phyloP scores from a whole-genome alignment of 2,113 vertebrate genomes.

The Cricetomys ansorgei region DNA sequence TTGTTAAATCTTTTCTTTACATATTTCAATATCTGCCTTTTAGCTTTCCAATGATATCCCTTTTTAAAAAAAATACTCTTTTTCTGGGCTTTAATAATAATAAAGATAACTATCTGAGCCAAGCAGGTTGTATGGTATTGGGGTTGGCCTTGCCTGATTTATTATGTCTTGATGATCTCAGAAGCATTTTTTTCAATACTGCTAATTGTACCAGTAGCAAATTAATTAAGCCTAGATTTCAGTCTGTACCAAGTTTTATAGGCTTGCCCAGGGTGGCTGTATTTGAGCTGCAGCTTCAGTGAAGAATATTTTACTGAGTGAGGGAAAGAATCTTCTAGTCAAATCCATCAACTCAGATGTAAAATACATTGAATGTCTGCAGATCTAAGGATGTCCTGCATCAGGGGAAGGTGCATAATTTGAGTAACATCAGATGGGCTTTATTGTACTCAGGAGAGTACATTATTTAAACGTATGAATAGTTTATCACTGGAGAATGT shows the following conservation, averaged over 20 bases:
- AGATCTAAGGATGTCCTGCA: not conserved
- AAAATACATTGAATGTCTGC: not conserved
- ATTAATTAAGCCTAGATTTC: not conserved
- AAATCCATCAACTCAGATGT: not conserved
- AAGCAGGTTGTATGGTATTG: accelerated
- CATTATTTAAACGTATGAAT: not conserved
- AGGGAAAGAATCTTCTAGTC: not conserved
- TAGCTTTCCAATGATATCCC: not conserved
- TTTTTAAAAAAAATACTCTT: not conserved
- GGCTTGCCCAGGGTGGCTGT: not conserved
- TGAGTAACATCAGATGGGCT: not conserved
- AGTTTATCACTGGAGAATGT: not conserved
- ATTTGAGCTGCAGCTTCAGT: not conserved
- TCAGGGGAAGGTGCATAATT: not conserved
- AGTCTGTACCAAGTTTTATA: not conserved
- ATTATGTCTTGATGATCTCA: not conserved
- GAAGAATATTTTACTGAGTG: not conserved
- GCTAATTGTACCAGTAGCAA: not conserved
- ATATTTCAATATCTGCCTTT: constrained; percentile 17
- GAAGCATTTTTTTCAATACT: not conserved
- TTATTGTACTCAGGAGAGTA: no score
- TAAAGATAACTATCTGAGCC: not conserved
- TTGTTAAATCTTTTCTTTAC: not conserved
- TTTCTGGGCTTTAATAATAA: not conserved
- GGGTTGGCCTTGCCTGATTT: not conserved